Conservation (phyloP, 37 sponge, comb jelly and placozoan genomes). For the Cliona cf. orientalis region DNA sequence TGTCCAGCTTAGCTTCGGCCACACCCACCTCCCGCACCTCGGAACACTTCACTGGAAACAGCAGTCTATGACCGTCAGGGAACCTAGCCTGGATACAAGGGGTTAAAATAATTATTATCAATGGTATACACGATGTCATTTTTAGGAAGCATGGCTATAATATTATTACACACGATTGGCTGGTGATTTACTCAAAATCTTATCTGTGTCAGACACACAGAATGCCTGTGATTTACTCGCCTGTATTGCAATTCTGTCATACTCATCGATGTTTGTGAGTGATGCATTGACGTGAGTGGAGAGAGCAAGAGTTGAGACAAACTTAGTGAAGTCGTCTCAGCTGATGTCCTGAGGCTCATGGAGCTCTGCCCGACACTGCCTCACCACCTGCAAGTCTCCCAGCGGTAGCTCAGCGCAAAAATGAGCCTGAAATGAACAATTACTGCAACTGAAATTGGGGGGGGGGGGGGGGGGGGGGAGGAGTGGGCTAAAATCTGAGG, state of each 20-base stretch:
- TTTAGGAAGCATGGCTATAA: too few relatives aligned
- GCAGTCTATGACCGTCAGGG: constrained; percentile 57
- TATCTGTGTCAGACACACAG: not conserved
- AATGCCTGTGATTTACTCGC: not conserved
- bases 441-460: too few relatives aligned
- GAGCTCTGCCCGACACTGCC: not conserved
- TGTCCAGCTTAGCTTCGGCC: constrained; percentile 42
- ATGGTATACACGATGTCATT: not conserved
- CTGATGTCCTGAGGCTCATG: constrained; percentile 10
- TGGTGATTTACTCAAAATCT: too few relatives aligned
- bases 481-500: too few relatives aligned
- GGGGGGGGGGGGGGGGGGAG: too few relatives aligned
- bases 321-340: constrained; percentile 23
- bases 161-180: too few relatives aligned
- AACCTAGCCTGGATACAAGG: constrained; percentile 38
- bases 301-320: constrained; percentile 52
- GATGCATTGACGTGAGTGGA: constrained; percentile 37
- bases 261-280: constrained; percentile 12
- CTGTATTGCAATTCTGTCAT: constrained; percentile 26
- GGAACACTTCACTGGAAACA: constrained; percentile 34
- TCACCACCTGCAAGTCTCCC: constrained; percentile 3
- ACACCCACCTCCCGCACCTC: constrained; percentile 26
- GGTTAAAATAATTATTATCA: not conserved
- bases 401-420: constrained; percentile 1
- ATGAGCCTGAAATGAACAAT: not conserved